Base-by-base conservation (phyloP, 2,797 vertebrate genomes). In the Tokudaia tokunoshimensis region DNA sequence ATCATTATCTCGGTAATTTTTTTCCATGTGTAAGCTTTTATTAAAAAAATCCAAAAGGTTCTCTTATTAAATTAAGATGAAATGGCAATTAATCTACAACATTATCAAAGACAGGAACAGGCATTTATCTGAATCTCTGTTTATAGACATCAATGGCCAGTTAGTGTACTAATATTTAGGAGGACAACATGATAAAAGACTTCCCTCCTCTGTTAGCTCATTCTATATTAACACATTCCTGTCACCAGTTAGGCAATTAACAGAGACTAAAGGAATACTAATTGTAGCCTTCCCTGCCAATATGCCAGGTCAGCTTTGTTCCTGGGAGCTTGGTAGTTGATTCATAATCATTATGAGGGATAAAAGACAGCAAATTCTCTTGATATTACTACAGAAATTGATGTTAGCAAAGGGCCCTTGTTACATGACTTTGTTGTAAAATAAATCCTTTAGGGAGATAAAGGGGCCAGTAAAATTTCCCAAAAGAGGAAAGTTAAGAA, bases 171-270 rank as follows among this genome's bases (percentile, higher is more conserved):
- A 90, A 61, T 96, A 97, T 98, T 97, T 97, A 96, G 96, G 95
- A 92, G 79, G 55, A 61, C 92, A 95, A 61, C 1, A 31, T 97
- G 96, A 96, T 98, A 96, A 98, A 98, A 98, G 31, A 75, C 94
- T 97, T 97, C 75, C 86, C 52, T 34, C 86, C 95, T 96, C 91
- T 15, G 0, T 96, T 94, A 92, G 96, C 96, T 92, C 97, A 85
- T 97, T 98, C 96, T 88, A 74, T 94, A 98, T 93, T 97, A 98
- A 97, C 92, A 96, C 95, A 98, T 97, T 98, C 94, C 50, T 95
- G 94, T 96, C 97, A 96, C 94, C 96, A 95, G 82, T 97, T 97
- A 98, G 86, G 95, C 91, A 98, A 98, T 98, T 98, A 98, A 97
- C 98, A 97, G 86, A 92, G 86, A 97, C 97, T 98, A 94, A 96